phyloP scores from a whole-genome alignment of 1,140 invertebrate species.

The Bombus sylvicola region DNA sequence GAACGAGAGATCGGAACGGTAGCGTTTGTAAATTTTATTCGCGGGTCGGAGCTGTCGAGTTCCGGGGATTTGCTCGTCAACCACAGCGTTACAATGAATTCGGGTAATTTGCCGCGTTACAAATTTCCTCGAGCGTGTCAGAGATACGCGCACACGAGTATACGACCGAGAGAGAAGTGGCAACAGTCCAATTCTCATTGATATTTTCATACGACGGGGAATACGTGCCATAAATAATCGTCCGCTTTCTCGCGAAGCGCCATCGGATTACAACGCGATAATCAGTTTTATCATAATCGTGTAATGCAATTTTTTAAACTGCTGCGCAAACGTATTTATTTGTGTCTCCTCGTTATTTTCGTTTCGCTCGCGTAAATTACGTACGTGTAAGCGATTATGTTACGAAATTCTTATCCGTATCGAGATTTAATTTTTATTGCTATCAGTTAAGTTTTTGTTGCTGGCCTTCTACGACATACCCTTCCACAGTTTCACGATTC shows the following conservation, averaged over 20 bases:
- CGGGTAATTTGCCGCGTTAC: slow-evolving; percentile 36
- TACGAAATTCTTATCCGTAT: neutral
- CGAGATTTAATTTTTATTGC: neutral
- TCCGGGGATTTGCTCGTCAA: slow-evolving; percentile 14
- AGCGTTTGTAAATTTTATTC: slow-evolving; percentile 8
- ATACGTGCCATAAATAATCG: slow-evolving; percentile 17
- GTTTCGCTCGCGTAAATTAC: neutral
- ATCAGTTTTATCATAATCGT: slow-evolving; percentile 11
- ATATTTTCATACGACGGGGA: slow-evolving; percentile 38
- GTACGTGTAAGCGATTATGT: neutral
- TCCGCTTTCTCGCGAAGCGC: neutral
- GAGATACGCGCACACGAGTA: neutral
- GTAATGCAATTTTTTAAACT: slow-evolving; percentile 1
- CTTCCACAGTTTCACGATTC: neutral
- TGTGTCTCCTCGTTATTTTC: neutral
- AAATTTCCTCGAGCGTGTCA: slow-evolving; percentile 10
- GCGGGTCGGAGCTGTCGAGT: neutral
- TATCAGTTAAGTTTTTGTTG: no score
- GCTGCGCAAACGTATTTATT: neutral
- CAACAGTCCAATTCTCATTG: slow-evolving; percentile 45
- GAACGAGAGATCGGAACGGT: neutral
- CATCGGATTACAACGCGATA: slow-evolving; percentile 5
- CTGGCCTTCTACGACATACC: no score
- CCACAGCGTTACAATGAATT: slow-evolving; percentile 18
- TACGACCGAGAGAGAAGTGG: neutral